A percentile compares a stretch with the other conserved stretches of the same genome.
These are phyloP conservation scores for Prosopocoilus inquinatus DNA, from an alignment of 2,888 invertebrate species.

Conservation along the genomic window DNA sequence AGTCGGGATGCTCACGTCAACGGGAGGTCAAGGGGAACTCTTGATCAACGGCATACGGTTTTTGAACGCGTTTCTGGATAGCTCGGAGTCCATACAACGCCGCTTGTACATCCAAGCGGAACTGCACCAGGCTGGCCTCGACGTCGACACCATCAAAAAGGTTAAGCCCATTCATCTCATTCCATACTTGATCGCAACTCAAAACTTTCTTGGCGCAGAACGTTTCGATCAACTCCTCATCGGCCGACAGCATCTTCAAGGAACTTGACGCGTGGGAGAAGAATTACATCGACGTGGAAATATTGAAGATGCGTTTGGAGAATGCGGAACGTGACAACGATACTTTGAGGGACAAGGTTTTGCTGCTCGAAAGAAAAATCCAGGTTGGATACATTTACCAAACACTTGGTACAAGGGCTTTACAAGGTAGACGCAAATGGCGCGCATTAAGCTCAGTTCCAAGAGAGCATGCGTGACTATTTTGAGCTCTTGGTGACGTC, in stretches of 20 bases:
- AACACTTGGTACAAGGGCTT: no score
- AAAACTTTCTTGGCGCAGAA: slow-evolving; percentile 51
- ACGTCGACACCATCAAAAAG: slow-evolving; percentile 61
- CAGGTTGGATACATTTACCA: slow-evolving; percentile 53
- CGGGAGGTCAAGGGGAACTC: slow-evolving; percentile 67
- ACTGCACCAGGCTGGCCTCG: slow-evolving; percentile 78
- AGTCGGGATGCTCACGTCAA: slow-evolving; percentile 82
- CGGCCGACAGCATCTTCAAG: slow-evolving; percentile 61
- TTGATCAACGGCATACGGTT: slow-evolving; percentile 80
- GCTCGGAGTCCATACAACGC: slow-evolving; percentile 72
- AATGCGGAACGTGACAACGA: slow-evolving; percentile 69
- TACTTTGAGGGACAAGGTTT: slow-evolving; percentile 64
- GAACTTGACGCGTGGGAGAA: slow-evolving; percentile 77
- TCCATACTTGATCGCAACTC: not conserved
- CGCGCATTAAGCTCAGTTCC: no score
- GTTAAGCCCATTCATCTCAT: slow-evolving; percentile 40
- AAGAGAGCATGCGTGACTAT: no score
- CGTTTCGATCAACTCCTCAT: slow-evolving; percentile 62
- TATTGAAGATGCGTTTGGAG: slow-evolving; percentile 66
- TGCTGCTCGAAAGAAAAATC: slow-evolving; percentile 68
- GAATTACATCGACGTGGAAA: slow-evolving; percentile 77
- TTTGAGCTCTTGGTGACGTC: no score
- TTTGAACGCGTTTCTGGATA: slow-evolving; percentile 78
- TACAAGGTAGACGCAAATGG: no score
- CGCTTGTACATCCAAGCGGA: slow-evolving; percentile 83